Evolutionary conservation across 2,888 invertebrate species (phyloP).

Genomic region (Spicauda simplicius): DNA sequence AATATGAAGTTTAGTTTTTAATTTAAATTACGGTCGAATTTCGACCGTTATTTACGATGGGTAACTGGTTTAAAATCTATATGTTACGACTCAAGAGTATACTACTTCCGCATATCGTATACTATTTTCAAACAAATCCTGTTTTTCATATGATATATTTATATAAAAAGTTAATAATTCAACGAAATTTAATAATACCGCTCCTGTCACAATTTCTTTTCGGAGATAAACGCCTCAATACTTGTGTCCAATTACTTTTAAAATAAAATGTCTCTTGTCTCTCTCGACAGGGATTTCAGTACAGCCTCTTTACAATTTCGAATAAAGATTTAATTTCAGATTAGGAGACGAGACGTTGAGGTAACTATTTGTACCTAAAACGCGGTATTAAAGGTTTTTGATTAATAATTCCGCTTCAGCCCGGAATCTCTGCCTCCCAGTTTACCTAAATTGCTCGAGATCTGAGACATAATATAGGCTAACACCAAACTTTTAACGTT

Average conservation of each 20-base stretch:
- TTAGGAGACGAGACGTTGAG: conserved; percentile 57
- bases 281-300: conserved; percentile 57
- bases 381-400: conserved; percentile 23
- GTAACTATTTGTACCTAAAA: conserved; percentile 41
- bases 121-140: too few relatives aligned
- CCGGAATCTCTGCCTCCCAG: conserved; percentile 6
- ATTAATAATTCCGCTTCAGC: conserved; percentile 28
- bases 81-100: too few relatives aligned
- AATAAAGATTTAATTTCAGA: conserved; percentile 76
- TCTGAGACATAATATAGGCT: background rate
- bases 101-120: too few relatives aligned
- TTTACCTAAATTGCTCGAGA: conserved; percentile 7
- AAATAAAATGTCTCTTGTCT: conserved; percentile 61
- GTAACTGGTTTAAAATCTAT: too few relatives aligned
- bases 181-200: conserved; percentile 47
- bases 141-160: too few relatives aligned
- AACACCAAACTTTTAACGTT: too few relatives aligned
- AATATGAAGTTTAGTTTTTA: too few relatives aligned
- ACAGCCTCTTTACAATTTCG: conserved; percentile 59
- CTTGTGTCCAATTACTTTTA: conserved; percentile 68
- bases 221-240: conserved; percentile 59
- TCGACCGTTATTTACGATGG: too few relatives aligned
- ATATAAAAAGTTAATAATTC: background rate
- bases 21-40: too few relatives aligned
- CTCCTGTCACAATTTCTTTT: conserved; percentile 63